These are phyloP conservation scores for Cromileptes altivelis DNA, from an alignment of 2,113 vertebrate species.

Conservation along the genomic window DNA sequence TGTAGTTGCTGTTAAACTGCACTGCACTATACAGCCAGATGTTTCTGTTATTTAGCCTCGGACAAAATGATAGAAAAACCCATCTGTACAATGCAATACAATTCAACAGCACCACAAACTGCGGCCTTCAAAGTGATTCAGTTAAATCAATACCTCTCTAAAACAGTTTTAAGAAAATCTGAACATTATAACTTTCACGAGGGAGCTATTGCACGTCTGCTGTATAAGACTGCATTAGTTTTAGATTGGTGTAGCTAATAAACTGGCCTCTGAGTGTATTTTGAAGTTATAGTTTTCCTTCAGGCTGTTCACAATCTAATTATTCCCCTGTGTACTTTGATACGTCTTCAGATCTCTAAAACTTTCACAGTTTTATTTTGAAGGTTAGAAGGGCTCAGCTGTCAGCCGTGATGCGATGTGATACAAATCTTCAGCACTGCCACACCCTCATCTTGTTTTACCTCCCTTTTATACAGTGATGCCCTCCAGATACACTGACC, in stretches of 20 bases:
- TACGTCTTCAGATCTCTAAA: neutral
- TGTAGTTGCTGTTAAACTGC: neutral
- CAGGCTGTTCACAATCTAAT: neutral
- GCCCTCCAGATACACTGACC: constrained; percentile 44
- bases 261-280: neutral
- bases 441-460: constrained; percentile 49
- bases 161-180: neutral
- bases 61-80: neutral
- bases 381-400: constrained; percentile 6
- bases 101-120: neutral
- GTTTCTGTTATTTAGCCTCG: neutral
- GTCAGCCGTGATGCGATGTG: constrained; percentile 13
- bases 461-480: constrained; percentile 24
- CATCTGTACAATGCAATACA: neutral
- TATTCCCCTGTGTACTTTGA: neutral
- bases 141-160: neutral
- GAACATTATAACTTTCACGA: constrained; percentile 1
- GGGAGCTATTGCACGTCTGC: neutral
- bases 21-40: neutral
- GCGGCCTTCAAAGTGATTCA: neutral
- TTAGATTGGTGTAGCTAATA: neutral
- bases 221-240: neutral
- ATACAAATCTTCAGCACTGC: constrained; percentile 14
- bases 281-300: neutral
- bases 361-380: constrained; percentile 8